Evolutionary conservation across 2,888 invertebrate genomes (phyloP).

Genomic region (Drosophila meridionalis): DNA sequence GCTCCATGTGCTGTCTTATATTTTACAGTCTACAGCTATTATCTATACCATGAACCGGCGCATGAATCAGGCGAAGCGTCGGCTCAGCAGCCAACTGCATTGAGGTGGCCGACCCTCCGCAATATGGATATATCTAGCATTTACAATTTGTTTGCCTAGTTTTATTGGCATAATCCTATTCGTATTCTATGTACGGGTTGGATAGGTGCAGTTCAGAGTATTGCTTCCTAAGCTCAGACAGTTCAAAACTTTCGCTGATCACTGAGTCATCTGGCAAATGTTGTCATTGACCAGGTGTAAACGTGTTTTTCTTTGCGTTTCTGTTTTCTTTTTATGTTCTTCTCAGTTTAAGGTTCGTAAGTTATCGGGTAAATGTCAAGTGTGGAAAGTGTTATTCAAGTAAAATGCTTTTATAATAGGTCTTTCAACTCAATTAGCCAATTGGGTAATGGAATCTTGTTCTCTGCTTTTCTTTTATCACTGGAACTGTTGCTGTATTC

Average conservation of each 20-base stretch:
- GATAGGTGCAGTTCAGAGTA: neutral
- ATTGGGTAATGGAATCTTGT: neutral
- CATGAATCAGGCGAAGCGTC: constrained; percentile 34
- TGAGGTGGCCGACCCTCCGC: constrained; percentile 9
- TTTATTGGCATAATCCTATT: constrained; percentile 5
- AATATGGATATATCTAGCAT: neutral
- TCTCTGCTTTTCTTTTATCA: neutral
- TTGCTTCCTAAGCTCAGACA: neutral
- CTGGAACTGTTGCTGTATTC: neutral
- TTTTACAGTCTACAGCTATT: constrained; percentile 14
- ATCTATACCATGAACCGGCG: constrained; percentile 30
- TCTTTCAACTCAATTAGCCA: neutral
- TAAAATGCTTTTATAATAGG: constrained; percentile 1
- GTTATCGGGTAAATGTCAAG: constrained; percentile 18
- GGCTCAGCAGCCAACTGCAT: constrained; percentile 12
- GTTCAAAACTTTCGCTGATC: neutral
- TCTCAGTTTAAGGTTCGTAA: constrained; percentile 9
- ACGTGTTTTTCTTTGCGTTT: constrained; percentile 1
- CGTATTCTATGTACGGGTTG: neutral
- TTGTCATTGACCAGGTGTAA: constrained; percentile 21
- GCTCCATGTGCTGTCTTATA: neutral
- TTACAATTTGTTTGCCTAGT: neutral
- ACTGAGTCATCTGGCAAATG: constrained; percentile 11
- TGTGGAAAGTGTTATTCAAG: neutral
- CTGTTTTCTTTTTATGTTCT: neutral